Conservation (phyloP, 2,113 vertebrate genomes). For the Heptranchias perlo region DNA sequence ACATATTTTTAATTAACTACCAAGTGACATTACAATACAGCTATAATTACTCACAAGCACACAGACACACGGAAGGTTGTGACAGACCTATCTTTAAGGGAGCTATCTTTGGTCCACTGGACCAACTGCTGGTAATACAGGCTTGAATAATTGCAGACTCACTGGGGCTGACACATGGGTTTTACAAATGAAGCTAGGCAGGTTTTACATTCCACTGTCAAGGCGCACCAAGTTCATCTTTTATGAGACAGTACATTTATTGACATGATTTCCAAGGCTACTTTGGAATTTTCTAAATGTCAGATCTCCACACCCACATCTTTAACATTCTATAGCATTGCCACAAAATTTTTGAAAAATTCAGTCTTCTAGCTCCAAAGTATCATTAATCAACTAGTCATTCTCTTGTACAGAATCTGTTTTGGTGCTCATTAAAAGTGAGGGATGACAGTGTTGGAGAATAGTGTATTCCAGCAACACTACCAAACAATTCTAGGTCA, state of each 20-base stretch:
- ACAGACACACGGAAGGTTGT: constrained; percentile 9
- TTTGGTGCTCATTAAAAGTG: constrained; percentile 35
- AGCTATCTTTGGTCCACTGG: constrained; percentile 27
- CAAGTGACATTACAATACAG: constrained; percentile 35
- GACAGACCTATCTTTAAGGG: constrained; percentile 25
- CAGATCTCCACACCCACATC: neutral
- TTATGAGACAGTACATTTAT: constrained; percentile 6
- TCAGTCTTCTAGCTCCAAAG: neutral
- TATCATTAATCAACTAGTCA: constrained; percentile 31
- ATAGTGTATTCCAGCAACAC: neutral
- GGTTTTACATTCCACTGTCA: neutral
- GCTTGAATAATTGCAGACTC: constrained; percentile 34
- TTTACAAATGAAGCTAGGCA: neutral
- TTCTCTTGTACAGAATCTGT: neutral
- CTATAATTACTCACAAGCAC: constrained; percentile 37
- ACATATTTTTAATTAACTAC: constrained; percentile 32
- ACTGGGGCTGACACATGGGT: neutral
- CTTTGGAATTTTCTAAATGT: neutral
- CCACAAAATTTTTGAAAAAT: neutral
- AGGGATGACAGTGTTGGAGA: neutral
- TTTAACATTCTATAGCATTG: neutral
- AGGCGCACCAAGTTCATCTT: neutral
- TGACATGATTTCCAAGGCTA: neutral
- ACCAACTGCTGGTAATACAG: constrained; percentile 27
- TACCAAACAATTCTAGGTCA: constrained; percentile 16